Percentiles rank a stretch among this genome's conserved stretches.
Evolutionary conservation across 2,797 vertebrate genomes (phyloP).

Genomic region (Acanthis flammea): DNA sequence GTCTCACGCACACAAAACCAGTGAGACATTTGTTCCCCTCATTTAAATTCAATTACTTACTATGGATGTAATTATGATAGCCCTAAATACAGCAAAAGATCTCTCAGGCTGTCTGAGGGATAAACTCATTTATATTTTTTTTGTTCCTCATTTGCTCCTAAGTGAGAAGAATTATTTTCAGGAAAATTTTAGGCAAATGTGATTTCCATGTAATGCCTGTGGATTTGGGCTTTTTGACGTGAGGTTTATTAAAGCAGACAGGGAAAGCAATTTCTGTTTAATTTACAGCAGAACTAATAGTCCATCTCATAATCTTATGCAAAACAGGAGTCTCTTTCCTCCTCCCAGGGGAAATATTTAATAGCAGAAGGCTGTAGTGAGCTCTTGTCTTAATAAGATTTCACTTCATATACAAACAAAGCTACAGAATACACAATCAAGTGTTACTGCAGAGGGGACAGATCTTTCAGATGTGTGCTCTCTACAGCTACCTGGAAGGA

Average conservation of each 20-base stretch:
- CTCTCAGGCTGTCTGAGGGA: background rate
- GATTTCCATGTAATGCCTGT: background rate
- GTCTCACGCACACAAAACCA: background rate
- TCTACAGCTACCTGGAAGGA: background rate
- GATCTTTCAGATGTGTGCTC: background rate
- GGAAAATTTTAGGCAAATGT: background rate
- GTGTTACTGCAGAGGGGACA: background rate
- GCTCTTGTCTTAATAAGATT: conserved; percentile 1
- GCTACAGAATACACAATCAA: background rate
- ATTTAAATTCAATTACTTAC: conserved; percentile 11
- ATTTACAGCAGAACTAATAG: conserved; percentile 35
- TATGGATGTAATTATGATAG: background rate
- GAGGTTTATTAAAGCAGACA: conserved; percentile 38
- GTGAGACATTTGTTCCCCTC: background rate
- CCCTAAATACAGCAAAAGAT: background rate
- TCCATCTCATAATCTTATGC: conserved; percentile 31
- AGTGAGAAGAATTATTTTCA: background rate
- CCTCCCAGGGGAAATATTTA: conserved; percentile 5
- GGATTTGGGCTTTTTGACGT: background rate
- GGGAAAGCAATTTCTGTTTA: conserved; percentile 29
- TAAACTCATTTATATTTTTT: background rate
- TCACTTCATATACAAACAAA: conserved; percentile 8
- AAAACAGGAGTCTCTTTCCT: conserved; percentile 22
- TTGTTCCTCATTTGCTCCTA: background rate
- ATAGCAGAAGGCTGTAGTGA: conserved; percentile 1